phyloP scores from a whole-genome alignment of 2,113 vertebrate species.

The Melierax canorus region DNA sequence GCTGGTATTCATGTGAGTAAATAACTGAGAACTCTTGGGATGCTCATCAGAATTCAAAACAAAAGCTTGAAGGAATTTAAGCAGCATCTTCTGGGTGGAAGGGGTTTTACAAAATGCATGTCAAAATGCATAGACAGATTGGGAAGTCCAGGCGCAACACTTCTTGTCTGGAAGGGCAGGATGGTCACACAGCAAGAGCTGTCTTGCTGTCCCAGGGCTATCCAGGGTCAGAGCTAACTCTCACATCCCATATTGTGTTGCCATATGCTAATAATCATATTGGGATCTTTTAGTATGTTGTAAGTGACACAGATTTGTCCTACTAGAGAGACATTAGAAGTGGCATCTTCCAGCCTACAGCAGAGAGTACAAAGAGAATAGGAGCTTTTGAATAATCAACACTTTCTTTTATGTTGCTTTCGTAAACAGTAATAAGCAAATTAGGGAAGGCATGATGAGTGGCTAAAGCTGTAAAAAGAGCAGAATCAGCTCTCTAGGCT shows the following conservation, averaged over 20 bases:
- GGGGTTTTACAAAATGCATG: background rate
- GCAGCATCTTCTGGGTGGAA: background rate
- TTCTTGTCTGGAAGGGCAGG: background rate
- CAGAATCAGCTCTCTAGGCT: background rate
- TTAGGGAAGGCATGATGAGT: background rate
- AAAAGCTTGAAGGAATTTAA: background rate
- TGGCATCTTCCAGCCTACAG: background rate
- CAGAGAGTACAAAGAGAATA: background rate
- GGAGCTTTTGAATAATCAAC: background rate
- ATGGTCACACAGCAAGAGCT: background rate
- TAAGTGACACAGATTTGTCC: background rate
- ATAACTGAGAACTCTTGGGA: background rate
- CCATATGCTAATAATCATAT: background rate
- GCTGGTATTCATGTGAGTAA: background rate
- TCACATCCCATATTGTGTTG: background rate
- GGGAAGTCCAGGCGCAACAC: background rate
- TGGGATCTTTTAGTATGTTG: background rate
- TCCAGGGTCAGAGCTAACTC: background rate
- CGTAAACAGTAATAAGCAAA: background rate
- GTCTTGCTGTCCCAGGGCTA: background rate
- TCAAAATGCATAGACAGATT: background rate
- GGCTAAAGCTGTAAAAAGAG: background rate
- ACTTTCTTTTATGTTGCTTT: background rate
- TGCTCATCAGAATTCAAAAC: background rate
- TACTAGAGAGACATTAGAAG: background rate